Base-by-base conservation (phyloP, 1,140 invertebrate genomes). In the Atta texana region DNA sequence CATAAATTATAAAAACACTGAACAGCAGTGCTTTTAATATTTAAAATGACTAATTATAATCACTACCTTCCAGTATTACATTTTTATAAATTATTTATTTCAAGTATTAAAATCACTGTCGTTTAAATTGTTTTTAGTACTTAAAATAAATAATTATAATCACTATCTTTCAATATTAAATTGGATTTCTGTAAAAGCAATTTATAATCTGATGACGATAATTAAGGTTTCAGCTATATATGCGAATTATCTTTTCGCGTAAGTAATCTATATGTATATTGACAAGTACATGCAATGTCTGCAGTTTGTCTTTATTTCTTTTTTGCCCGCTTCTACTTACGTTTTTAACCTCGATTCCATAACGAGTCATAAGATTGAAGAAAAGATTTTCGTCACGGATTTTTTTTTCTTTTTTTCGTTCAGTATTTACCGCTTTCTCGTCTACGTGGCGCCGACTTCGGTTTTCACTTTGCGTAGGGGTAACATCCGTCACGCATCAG, bases 401-500 rank as follows among this genome's bases (percentile, higher is more conserved):
- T 76, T 24, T 49, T 28, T 5, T 64, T 31, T 3, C 31, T 34
- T 57, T 10, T 10, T 55, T 55, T 28, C 18, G 18, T 8, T 16
- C 31, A 18, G n/a, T 55, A 6, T 28, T 24, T 44, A 18, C 24
- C 6, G 31, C 31, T 28, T 59, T 21, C 55, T 61, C 18, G 24
- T 55, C 24, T 34, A 55, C 34, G 1, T 28, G 74, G 69, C 44
- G 69, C 44, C 51, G 18, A 1, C 14, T 77, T 64, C 18, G 10
- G 8, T 69, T 39, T 81, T 18, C 55, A 51, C 31, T 28, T 69
- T 28, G 63, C 59, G 8, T 28, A 39, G 59, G 78, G 69, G 85
- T 75, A 80, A 14, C 49, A 68, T 55, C 55, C 49, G 49, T 68
- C 76, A 78, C 63, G 84, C 24, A 85, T 53, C 57, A 66, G 82